These are phyloP conservation scores for Gymnothorax reevesii DNA, from an alignment of 2,797 vertebrate genomes.

Conservation along the genomic window DNA sequence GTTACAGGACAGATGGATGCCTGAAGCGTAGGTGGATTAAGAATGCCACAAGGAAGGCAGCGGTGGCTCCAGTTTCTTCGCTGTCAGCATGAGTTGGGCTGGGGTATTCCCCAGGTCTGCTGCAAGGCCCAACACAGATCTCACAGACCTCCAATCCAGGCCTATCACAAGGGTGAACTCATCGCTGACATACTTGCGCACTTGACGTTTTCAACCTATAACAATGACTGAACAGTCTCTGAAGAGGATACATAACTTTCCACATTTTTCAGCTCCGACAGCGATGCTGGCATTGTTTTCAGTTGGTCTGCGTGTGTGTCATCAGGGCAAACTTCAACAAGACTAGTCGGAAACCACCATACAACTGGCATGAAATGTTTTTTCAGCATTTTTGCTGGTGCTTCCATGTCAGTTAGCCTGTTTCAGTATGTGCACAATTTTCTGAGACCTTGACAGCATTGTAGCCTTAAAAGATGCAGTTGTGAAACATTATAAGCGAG, in stretches of 20 bases:
- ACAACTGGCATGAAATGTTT: too few species aligned
- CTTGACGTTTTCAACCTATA: neutral
- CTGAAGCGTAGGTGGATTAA: conserved; percentile 36
- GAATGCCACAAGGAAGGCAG: conserved; percentile 40
- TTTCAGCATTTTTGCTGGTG: too few species aligned
- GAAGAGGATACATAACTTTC: neutral
- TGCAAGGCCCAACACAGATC: conserved; percentile 15
- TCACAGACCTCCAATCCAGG: neutral
- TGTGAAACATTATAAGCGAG: too few species aligned
- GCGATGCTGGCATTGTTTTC: neutral
- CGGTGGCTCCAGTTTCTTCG: conserved; percentile 58
- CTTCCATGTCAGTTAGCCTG: too few species aligned
- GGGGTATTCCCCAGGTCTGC: conserved; percentile 55
- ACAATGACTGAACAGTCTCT: neutral
- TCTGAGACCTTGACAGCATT: too few species aligned
- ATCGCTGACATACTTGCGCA: neutral
- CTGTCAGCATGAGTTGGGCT: conserved; percentile 41
- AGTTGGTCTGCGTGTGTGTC: neutral
- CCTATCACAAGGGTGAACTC: neutral
- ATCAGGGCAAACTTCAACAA: too few species aligned
- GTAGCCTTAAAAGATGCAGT: too few species aligned
- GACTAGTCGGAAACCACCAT: too few species aligned
- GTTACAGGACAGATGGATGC: conserved; percentile 35
- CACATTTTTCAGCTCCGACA: neutral
- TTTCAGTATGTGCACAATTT: too few species aligned